Evolutionary conservation across 2,888 invertebrate genomes (phyloP).

Genomic region (Gryllus longicercus): DNA sequence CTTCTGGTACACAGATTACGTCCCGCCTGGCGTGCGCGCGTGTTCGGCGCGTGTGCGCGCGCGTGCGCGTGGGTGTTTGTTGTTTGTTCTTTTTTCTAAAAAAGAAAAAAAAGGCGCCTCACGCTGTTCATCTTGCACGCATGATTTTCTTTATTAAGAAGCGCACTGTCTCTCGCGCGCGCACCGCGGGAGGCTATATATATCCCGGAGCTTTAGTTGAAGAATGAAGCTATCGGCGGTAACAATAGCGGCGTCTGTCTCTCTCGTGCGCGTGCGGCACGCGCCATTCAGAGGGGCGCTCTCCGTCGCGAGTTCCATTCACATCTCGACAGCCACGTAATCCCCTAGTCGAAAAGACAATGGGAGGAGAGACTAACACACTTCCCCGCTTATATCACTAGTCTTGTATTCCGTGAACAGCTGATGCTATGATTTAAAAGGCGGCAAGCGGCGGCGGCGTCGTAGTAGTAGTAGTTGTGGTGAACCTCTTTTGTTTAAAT

Average conservation of each 20-base stretch:
- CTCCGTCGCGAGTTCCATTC: background rate
- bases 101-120: background rate
- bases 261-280: background rate
- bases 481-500: too few species aligned
- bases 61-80: too few species aligned
- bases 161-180: background rate
- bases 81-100: too few species aligned
- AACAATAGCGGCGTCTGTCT: background rate
- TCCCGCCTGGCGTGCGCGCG: background rate
- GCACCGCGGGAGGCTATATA: background rate
- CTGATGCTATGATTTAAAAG: constrained; percentile 1
- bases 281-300: background rate
- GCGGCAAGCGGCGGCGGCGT: background rate
- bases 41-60: background rate
- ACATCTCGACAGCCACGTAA: constrained; percentile 8
- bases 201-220: too few species aligned
- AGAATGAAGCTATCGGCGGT: too few species aligned
- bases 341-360: background rate
- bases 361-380: background rate
- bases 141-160: constrained; percentile 2
- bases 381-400: constrained; percentile 11
- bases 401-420: background rate
- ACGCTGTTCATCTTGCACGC: background rate
- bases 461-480: too few species aligned
- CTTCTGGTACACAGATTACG: background rate